phyloP scores from a whole-genome alignment of 2,113 vertebrate genomes.

The Girardinichthys multiradiatus region DNA sequence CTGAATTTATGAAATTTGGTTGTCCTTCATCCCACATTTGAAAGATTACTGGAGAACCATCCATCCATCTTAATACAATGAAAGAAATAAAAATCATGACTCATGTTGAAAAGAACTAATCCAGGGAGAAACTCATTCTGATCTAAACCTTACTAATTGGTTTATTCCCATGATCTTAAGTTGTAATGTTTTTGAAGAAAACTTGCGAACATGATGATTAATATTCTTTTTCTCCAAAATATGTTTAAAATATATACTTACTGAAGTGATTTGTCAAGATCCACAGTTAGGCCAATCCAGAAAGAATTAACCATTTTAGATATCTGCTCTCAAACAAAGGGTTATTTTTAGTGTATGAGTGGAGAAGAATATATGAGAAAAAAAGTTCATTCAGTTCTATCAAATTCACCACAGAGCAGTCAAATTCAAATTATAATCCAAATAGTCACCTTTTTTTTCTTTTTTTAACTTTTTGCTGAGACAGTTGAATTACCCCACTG shows the following conservation, averaged over 20 bases:
- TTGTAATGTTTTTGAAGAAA: neutral
- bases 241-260: conserved; percentile 72
- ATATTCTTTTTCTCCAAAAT: neutral
- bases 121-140: neutral
- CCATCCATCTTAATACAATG: conserved; percentile 86
- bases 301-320: conserved; percentile 31
- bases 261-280: conserved; percentile 84
- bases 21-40: conserved; percentile 87
- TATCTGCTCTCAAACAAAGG: conserved; percentile 49
- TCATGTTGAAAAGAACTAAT: neutral
- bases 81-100: neutral
- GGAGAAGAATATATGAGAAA: neutral
- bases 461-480: too few relatives aligned
- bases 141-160: neutral
- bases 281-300: conserved; percentile 89
- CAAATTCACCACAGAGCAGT: too few relatives aligned
- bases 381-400: too few relatives aligned
- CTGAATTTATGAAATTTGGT: conserved; percentile 85
- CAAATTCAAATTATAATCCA: too few relatives aligned
- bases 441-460: too few relatives aligned
- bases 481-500: too few relatives aligned
- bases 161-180: neutral
- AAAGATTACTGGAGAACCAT: conserved; percentile 84
- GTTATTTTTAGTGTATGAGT: neutral
- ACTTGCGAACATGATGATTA: neutral